phyloP scores from a whole-genome alignment of 2,797 vertebrate species.

The Smutsia gigantea region DNA sequence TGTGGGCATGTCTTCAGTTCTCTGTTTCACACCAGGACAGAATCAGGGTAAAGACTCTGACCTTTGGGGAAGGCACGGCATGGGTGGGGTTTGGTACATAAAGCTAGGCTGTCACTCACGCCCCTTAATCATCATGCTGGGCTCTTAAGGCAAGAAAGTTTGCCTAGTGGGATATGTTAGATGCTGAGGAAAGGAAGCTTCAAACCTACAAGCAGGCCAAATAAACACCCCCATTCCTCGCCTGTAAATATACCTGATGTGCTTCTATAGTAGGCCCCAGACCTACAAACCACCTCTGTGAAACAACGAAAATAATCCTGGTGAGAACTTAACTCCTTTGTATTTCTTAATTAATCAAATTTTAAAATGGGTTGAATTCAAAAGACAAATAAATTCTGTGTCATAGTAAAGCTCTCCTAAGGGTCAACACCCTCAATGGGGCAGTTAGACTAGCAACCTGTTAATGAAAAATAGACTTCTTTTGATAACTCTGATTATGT shows the following conservation, averaged over 20 bases:
- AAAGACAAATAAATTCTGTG: slow-evolving; percentile 35
- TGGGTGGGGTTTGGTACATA: background rate
- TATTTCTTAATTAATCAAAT: slow-evolving; percentile 6
- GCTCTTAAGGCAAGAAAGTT: background rate
- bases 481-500: slow-evolving; percentile 43
- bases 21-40: background rate
- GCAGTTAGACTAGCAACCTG: background rate
- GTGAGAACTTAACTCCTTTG: background rate
- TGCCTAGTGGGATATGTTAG: background rate
- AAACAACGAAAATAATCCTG: background rate
- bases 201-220: background rate
- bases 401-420: background rate
- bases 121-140: background rate
- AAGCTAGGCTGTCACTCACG: background rate
- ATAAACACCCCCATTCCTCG: background rate
- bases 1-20: background rate
- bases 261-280: background rate
- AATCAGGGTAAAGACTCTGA: background rate
- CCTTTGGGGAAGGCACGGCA: background rate
- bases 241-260: background rate
- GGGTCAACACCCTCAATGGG: background rate
- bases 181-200: background rate
- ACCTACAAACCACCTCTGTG: background rate
- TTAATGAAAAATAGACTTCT: slow-evolving; percentile 32
- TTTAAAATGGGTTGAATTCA: background rate